A percentile compares a stretch with the other conserved stretches of the same genome.
These are phyloP conservation scores for Pteruthius melanotis DNA, from an alignment of 2,113 vertebrate species.

Conservation along the genomic window DNA sequence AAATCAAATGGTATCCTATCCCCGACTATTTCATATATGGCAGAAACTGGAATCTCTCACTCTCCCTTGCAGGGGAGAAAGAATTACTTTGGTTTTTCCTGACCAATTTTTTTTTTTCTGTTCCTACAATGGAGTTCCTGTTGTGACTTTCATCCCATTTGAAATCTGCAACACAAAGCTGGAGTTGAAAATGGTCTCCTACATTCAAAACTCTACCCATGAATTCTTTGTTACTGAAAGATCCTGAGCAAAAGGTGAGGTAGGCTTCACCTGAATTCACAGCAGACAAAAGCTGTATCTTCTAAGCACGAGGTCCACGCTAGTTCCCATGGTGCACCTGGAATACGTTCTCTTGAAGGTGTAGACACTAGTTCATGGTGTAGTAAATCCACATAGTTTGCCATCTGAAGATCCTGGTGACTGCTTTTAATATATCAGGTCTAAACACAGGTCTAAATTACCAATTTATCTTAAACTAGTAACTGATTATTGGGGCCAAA, in stretches of 20 bases:
- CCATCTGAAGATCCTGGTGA: neutral
- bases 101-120: neutral
- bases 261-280: neutral
- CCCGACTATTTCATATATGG: neutral
- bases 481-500: neutral
- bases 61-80: neutral
- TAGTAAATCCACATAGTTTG: neutral
- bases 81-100: neutral
- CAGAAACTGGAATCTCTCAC: neutral
- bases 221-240: neutral
- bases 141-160: neutral
- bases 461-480: neutral
- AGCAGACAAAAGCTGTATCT: neutral
- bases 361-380: neutral
- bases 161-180: neutral
- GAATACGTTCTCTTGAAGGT: fast-evolving
- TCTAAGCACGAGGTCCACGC: neutral
- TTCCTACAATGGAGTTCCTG: neutral
- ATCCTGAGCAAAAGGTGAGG: neutral
- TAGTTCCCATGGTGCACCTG: neutral
- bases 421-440: neutral
- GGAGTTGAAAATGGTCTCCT: neutral
- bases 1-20: neutral
- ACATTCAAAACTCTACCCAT: neutral
- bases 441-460: neutral